Percentiles rank a stretch among this genome's conserved stretches.
Conservation (phyloP, 2,888 invertebrate genomes). For the Amiota minor region DNA sequence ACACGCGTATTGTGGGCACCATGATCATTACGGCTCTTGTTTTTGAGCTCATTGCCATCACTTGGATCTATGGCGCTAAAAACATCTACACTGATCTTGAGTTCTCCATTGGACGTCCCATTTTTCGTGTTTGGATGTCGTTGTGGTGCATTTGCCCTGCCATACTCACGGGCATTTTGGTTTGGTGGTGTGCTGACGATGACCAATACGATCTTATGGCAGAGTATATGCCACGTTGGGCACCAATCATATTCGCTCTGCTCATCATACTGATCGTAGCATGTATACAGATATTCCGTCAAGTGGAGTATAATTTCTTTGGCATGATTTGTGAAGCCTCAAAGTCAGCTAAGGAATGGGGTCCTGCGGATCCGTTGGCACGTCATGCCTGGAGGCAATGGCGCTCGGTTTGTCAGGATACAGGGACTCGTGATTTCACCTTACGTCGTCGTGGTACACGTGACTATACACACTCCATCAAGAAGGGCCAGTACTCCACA, state of each 20-base stretch:
- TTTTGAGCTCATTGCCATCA: conserved; percentile 72
- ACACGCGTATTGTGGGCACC: conserved; percentile 71
- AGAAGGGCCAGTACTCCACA: conserved; percentile 72
- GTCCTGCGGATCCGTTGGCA: conserved; percentile 73
- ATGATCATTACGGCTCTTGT: conserved; percentile 70
- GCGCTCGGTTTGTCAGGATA: conserved; percentile 73
- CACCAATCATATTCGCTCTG: conserved; percentile 70
- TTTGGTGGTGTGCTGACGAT: conserved; percentile 74
- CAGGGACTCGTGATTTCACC: conserved; percentile 72
- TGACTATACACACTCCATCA: conserved; percentile 74
- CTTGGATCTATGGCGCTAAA: conserved; percentile 73
- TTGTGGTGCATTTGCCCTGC: conserved; percentile 72
- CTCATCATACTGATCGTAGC: conserved; percentile 69
- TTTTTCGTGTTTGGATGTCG: conserved; percentile 71
- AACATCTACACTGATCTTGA: conserved; percentile 73
- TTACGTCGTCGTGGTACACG: conserved; percentile 72
- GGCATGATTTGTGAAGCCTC: conserved; percentile 74
- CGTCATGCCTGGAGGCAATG: conserved; percentile 74
- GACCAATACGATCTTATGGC: conserved; percentile 67
- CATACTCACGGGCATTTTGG: conserved; percentile 69
- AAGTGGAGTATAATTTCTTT: conserved; percentile 74
- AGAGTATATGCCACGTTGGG: conserved; percentile 71
- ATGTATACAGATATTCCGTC: conserved; percentile 71
- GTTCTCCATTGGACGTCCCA: conserved; percentile 73
- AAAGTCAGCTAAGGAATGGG: conserved; percentile 74